Evolutionary conservation across 1,140 invertebrate genomes (phyloP), one percentile per base, ranked within the genome.

Genomic region (Trichonephila inaurata): DNA sequence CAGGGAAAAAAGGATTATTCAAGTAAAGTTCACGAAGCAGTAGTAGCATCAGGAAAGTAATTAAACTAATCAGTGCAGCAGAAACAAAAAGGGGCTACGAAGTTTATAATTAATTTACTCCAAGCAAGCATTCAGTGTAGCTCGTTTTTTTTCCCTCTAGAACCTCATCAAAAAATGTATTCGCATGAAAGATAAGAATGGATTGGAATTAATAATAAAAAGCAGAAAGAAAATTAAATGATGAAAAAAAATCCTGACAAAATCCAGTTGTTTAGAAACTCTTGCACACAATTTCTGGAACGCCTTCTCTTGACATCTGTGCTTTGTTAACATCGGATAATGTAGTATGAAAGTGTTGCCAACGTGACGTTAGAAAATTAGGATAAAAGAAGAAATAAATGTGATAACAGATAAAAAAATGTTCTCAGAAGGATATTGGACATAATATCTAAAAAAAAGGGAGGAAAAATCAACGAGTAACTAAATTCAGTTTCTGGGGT

Each of bases 41-140:
- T 51, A 85, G 61, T 85, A 62, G 40, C 72, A 92, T 81, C 90
- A 85, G 90, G 82, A 92, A 92, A 92, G 90, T 92, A 92, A 92
- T 92, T 92, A 92, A 92, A 92, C 90, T 92, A 92, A 92, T 92
- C 90, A 92, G 90, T 92, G 90, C 90, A 92, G 90, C 82, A 92
- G 90, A 92, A 92, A 92, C 81, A 91, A 91, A 91, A 92, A 83
- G 51, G 69, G 44, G 66, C 16, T 81, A 85, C 90, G 81, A 85
- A 92, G 90, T 92, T 92, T 92, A 92, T 83, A 92, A 92, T 92
- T 92, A 92, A 92, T 92, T 92, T 92, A 92, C 90, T 92, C 62
- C 40, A 66, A 44, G 90, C 81, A 69, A 51, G 77, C 60, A 51
- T 64, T 66, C 33, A 44, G 60, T 66, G 64, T 51, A 89, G 72